Conservation (phyloP, 2,888 invertebrate species). For the Heteropelma amictum region DNA sequence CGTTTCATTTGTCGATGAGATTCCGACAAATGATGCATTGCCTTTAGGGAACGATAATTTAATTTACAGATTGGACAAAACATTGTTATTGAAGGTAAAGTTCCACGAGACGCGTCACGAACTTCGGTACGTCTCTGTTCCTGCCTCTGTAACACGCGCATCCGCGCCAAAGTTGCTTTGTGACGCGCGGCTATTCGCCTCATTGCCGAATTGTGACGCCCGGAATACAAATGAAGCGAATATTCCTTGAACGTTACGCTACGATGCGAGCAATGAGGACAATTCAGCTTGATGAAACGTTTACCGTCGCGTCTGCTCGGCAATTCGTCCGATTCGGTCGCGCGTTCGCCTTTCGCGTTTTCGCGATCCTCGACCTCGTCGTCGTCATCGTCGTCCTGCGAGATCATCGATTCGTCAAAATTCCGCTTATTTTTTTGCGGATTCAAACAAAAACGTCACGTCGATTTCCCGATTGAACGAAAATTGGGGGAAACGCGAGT, state of each 20-base stretch:
- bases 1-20: conserved; percentile 91
- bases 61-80: conserved; percentile 88
- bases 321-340: conserved; percentile 73
- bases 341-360: conserved; percentile 73
- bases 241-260: conserved; percentile 88
- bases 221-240: conserved; percentile 85
- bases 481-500: too few relatives aligned
- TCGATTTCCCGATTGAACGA: too few relatives aligned
- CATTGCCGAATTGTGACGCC: conserved; percentile 86
- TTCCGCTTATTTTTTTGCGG: too few relatives aligned
- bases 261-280: conserved; percentile 88
- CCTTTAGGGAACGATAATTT: conserved; percentile 87
- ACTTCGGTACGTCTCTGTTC: conserved; percentile 89
- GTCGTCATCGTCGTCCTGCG: conserved; percentile 63
- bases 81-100: conserved; percentile 81
- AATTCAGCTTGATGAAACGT: conserved; percentile 85
- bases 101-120: conserved; percentile 81
- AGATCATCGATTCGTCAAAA: neutral
- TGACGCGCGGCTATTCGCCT: conserved; percentile 86
- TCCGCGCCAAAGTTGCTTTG: conserved; percentile 85
- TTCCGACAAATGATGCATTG: conserved; percentile 88
- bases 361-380: conserved; percentile 70
- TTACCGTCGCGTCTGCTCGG: conserved; percentile 75
- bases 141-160: conserved; percentile 89
- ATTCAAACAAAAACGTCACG: too few relatives aligned